Evolutionary conservation across 2,113 vertebrate genomes (phyloP), one percentile per base, ranked within the genome.

Genomic region (Onychostoma macrolepis): DNA sequence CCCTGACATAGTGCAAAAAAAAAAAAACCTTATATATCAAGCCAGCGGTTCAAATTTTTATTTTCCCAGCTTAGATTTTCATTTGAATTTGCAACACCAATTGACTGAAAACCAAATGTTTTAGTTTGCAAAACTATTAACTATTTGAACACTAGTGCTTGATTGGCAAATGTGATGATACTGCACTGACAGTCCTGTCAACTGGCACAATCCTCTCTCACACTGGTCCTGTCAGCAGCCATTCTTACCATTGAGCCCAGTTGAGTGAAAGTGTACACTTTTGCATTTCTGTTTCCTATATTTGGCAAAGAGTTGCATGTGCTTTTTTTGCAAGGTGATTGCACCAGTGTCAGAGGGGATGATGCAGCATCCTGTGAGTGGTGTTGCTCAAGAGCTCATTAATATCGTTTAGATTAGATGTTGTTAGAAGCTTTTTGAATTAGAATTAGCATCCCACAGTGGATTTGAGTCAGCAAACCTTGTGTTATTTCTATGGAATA

Each of bases 401-500:
- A 63, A 38, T 15, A 30, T 38, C 12, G 8, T 28, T 82, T 28
- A 82, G 13, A 45, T 82, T 17, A 45, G 30, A 8, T 28, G 38
- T 67, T 45, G 61, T 43, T 26, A 78, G 26, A 80, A 38, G 19
- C 1, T 1, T 12, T 80, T 58, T n/a, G 8, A 33, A 80, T 12
- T 63, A n/a, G 33, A 63, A 80, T 80, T 4, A 80, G 21, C 56
- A 63, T 63, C 38, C 61, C 80, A 48, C 80, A 13, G 80, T 67
- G 61, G 61, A 69, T 48, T 67, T 67, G 61, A 69, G 41, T 83
- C 80, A 48, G 80, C 41, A 80, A 80, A 80, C 19, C 12, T 75
- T 75, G 19, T 71, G 33, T 38, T 38, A 71, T 71, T 76, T 24
- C 41, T 28, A 6, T 45, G 50, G 26, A 53, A 48, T 28, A 48